These are phyloP conservation scores for Hartigia nigra DNA, from an alignment of 2,888 invertebrate species.

Conservation along the genomic window DNA sequence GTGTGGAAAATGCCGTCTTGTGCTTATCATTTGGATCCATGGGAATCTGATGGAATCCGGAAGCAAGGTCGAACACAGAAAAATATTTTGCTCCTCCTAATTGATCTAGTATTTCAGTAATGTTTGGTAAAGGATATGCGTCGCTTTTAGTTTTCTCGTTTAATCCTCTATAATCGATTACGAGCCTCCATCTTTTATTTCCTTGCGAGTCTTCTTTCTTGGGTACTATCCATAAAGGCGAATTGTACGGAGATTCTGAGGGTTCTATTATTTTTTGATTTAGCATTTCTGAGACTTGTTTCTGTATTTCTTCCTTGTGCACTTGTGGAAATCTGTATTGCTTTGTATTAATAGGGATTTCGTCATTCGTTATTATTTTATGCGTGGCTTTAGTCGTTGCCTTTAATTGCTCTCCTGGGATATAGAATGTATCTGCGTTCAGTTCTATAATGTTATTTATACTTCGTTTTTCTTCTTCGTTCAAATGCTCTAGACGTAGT, in stretches of 20 bases:
- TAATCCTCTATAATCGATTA: too few species aligned
- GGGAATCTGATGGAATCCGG: too few species aligned
- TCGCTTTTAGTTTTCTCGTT: too few species aligned
- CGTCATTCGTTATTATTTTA: not conserved
- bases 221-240: not conserved
- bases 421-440: not conserved
- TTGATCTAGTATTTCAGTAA: too few species aligned
- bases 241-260: not conserved
- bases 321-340: conserved; percentile 8
- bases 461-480: not conserved
- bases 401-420: not conserved
- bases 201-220: too few species aligned
- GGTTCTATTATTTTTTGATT: not conserved
- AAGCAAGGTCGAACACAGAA: too few species aligned
- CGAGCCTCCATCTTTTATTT: too few species aligned
- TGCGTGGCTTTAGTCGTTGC: not conserved
- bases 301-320: conserved; percentile 2
- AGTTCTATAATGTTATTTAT: not conserved
- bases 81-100: too few species aligned
- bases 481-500: not conserved
- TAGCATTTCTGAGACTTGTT: not conserved
- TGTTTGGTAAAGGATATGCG: too few species aligned
- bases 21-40: too few species aligned
- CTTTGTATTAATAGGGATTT: not conserved
- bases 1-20: too few species aligned